Conservation (phyloP, 2,113 vertebrate genomes). For the Epinephelus fuscoguttatus region DNA sequence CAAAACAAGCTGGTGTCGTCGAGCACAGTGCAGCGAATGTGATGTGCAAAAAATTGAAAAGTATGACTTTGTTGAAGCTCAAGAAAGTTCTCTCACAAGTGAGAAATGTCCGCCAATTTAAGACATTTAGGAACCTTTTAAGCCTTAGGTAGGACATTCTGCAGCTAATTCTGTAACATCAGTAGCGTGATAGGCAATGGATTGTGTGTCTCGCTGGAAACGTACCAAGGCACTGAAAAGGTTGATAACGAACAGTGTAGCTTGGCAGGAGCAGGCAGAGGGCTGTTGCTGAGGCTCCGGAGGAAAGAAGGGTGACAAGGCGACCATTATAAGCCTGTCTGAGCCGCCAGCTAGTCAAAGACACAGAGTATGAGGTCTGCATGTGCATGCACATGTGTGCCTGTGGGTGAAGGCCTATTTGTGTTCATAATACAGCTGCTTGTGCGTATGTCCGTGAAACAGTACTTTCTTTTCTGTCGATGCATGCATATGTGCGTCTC, state of each 20-base stretch:
- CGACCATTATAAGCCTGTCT: slow-evolving; percentile 61
- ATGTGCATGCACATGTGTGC: slow-evolving; percentile 39
- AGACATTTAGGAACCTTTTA: slow-evolving; percentile 4
- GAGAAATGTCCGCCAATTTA: neutral
- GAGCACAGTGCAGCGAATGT: neutral
- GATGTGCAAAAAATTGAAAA: neutral
- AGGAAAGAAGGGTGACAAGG: slow-evolving; percentile 67
- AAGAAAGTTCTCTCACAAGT: neutral
- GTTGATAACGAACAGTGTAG: slow-evolving; percentile 50
- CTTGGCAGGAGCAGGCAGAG: slow-evolving; percentile 54
- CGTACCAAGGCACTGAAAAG: slow-evolving; percentile 33
- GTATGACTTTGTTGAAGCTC: neutral
- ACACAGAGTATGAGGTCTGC: slow-evolving; percentile 38
- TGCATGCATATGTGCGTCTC: neutral
- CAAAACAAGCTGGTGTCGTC: neutral
- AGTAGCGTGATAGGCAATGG: neutral
- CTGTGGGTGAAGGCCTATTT: slow-evolving; percentile 28
- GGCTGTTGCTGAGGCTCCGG: slow-evolving; percentile 45
- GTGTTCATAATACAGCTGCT: slow-evolving; percentile 44
- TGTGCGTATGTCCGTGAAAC: slow-evolving; percentile 15
- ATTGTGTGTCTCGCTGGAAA: slow-evolving; percentile 20
- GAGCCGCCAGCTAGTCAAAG: slow-evolving; percentile 37
- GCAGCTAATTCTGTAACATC: neutral
- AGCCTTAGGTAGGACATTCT: neutral
- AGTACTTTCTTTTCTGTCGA: slow-evolving; percentile 14